These are phyloP conservation scores for Pseudomyrmex dendroicus DNA, from an alignment of 1,140 invertebrate genomes.

Conservation along the genomic window DNA sequence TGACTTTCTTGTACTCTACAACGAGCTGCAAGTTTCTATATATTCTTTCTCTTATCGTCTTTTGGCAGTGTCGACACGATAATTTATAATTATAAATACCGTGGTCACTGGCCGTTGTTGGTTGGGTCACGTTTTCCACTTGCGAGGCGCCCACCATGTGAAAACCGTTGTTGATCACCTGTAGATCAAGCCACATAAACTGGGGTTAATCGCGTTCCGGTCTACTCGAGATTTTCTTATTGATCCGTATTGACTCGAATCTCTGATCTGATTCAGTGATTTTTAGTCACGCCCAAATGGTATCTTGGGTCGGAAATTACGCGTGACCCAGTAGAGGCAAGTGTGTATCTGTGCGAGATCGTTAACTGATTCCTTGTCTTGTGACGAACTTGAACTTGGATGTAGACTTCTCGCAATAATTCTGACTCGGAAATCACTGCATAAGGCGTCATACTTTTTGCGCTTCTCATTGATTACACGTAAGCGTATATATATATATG, in stretches of 20 bases:
- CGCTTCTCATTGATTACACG: constrained; percentile 76
- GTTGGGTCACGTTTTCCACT: constrained; percentile 82
- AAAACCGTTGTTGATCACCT: constrained; percentile 84
- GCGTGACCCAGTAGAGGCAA: constrained; percentile 84
- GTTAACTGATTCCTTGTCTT: constrained; percentile 81
- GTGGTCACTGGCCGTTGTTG: constrained; percentile 85
- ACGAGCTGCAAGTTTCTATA: constrained; percentile 65
- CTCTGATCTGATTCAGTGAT: constrained; percentile 67
- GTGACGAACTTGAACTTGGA: constrained; percentile 80
- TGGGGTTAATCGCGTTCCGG: constrained; percentile 85
- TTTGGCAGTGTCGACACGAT: constrained; percentile 75
- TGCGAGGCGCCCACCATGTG: constrained; percentile 81
- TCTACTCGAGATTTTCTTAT: constrained; percentile 80
- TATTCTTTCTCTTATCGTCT: constrained; percentile 43
- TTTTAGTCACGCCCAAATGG: constrained; percentile 84
- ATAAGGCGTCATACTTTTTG: constrained; percentile 69
- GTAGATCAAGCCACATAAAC: constrained; percentile 86
- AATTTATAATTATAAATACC: constrained; percentile 82
- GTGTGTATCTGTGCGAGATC: constrained; percentile 81
- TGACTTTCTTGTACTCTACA: constrained; percentile 71
- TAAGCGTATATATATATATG: constrained; percentile 66
- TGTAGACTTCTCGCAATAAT: constrained; percentile 78
- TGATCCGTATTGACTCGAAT: constrained; percentile 82
- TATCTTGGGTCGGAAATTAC: constrained; percentile 80
- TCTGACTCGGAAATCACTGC: constrained; percentile 73